Evolutionary conservation across 1,140 invertebrate genomes (phyloP).

Genomic region (Aphelenchoides fujianensis): DNA sequence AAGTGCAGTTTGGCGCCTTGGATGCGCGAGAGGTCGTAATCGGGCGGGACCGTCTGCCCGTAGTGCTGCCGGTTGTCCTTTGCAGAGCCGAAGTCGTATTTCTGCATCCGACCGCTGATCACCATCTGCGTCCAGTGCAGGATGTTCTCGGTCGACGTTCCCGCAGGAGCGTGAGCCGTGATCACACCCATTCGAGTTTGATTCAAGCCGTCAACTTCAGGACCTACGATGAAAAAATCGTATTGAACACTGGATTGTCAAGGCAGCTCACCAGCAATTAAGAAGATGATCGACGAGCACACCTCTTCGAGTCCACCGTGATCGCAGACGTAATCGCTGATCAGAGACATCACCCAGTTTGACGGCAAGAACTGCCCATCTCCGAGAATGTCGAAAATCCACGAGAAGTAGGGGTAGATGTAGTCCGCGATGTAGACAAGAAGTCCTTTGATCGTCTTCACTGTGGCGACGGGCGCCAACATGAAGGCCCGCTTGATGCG

Average conservation of each 20-base stretch:
- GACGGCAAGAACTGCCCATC: conserved; percentile 20
- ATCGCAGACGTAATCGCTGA: conserved; percentile 7
- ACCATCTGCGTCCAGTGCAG: conserved; percentile 28
- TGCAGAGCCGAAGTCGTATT: conserved; percentile 16
- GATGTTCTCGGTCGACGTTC: too few relatives aligned
- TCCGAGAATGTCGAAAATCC: conserved; percentile 16
- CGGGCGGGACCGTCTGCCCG: conserved; percentile 5
- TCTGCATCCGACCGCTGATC: conserved; percentile 13
- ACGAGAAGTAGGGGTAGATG: neutral
- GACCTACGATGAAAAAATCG: too few relatives aligned
- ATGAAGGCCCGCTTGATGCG: conserved; percentile 49
- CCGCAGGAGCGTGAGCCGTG: too few relatives aligned
- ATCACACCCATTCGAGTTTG: too few relatives aligned
- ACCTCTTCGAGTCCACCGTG: neutral
- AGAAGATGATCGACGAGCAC: conserved; percentile 23
- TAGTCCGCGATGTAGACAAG: conserved; percentile 14
- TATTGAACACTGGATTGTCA: too few relatives aligned
- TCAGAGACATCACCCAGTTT: conserved; percentile 19
- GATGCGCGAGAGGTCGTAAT: conserved; percentile 22
- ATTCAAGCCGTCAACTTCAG: too few relatives aligned
- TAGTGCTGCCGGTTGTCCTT: conserved; percentile 29
- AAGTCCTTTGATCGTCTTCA: conserved; percentile 49
- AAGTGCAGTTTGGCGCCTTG: conserved; percentile 12
- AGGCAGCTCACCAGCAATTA: conserved; percentile 25
- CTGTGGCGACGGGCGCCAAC: conserved; percentile 48